Conservation (phyloP, 2,888 invertebrate genomes). For the Tanaodytes sp. region DNA sequence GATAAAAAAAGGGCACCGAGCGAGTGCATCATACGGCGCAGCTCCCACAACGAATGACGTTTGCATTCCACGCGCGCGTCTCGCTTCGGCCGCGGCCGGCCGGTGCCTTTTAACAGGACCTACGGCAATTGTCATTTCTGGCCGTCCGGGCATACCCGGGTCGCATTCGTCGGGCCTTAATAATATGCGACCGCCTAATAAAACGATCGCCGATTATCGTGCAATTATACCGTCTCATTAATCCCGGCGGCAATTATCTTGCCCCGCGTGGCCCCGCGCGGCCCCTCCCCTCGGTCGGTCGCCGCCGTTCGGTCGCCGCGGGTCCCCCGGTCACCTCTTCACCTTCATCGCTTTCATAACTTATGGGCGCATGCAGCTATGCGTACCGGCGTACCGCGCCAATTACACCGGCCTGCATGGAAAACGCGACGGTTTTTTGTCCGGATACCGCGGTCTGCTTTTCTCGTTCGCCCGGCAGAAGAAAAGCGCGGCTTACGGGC, state of each 20-base stretch:
- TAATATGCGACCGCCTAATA: conserved; percentile 69
- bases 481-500: conserved; percentile 16
- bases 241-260: conserved; percentile 69
- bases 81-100: conserved; percentile 47
- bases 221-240: conserved; percentile 73
- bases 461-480: conserved; percentile 36
- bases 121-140: conserved; percentile 70
- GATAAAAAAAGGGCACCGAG: conserved; percentile 50
- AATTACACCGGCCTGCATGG: conserved; percentile 41
- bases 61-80: conserved; percentile 55
- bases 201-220: conserved; percentile 71
- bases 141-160: conserved; percentile 66
- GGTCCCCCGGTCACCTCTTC: conserved; percentile 32
- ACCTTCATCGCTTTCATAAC: conserved; percentile 52
- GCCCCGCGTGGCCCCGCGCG: neutral
- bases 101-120: conserved; percentile 58
- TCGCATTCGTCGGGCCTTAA: conserved; percentile 61
- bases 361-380: conserved; percentile 55
- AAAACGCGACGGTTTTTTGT: conserved; percentile 40
- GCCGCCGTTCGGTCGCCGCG: conserved; percentile 1
- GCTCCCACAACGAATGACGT: conserved; percentile 54
- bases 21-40: conserved; percentile 41
- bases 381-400: conserved; percentile 44
- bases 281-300: conserved; percentile 6
- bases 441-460: conserved; percentile 26